phyloP scores from a whole-genome alignment of 2,888 invertebrate genomes.

The Alviniconcha strummeri region DNA sequence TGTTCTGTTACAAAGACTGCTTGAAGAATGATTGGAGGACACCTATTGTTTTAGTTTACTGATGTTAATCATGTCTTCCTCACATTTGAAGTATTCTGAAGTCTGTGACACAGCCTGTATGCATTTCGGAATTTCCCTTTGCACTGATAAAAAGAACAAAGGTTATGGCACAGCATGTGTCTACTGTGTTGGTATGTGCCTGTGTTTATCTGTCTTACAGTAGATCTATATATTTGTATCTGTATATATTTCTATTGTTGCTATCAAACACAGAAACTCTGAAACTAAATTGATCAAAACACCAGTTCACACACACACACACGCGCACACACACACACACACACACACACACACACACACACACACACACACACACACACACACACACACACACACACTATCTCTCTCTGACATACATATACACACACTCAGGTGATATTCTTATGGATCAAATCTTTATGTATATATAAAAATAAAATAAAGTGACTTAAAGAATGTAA shows the following conservation, averaged over 20 bases:
- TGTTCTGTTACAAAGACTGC: too few relatives aligned
- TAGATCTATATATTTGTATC: too few relatives aligned
- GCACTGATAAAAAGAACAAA: too few relatives aligned
- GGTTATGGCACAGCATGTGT: too few relatives aligned
- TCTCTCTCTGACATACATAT: background rate
- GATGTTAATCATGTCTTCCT: too few relatives aligned
- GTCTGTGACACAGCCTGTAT: too few relatives aligned
- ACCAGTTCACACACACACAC: background rate
- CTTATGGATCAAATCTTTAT: background rate
- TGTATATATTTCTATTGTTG: background rate
- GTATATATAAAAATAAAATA: background rate
- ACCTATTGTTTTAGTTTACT: too few relatives aligned
- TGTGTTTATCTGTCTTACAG: too few relatives aligned
- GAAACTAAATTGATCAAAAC: background rate
- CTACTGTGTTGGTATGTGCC: too few relatives aligned
- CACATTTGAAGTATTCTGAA: too few relatives aligned
- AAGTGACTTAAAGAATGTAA: background rate
- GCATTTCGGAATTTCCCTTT: too few relatives aligned
- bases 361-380: constrained; percentile 12
- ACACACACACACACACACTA: constrained; percentile 7
- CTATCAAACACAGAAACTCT: background rate
- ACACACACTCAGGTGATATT: background rate
- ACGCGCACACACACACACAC: constrained; percentile 1
- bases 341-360: background rate
- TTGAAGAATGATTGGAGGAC: too few relatives aligned